These are phyloP conservation scores for Lithodes maja DNA, from an alignment of 2,888 invertebrate species.

Conservation along the genomic window DNA sequence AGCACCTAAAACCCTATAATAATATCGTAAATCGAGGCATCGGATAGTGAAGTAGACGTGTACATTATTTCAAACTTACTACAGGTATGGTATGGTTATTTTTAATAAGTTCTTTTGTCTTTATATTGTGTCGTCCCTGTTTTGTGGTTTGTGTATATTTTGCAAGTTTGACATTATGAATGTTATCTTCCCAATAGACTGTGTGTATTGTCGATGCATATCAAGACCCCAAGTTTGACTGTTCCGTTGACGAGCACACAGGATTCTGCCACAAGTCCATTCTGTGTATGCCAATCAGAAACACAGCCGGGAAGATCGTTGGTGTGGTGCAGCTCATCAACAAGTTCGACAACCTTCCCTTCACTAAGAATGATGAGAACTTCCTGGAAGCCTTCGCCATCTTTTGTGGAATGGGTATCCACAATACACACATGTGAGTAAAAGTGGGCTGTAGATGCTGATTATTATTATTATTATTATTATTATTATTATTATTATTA, in stretches of 20 bases:
- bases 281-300: slow-evolving; percentile 97
- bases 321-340: slow-evolving; percentile 95
- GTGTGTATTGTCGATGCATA: slow-evolving; percentile 94
- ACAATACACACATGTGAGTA: slow-evolving; percentile 92
- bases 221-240: slow-evolving; percentile 90
- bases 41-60: no score
- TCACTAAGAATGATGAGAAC: slow-evolving; percentile 96
- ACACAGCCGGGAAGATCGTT: slow-evolving; percentile 92
- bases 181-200: slow-evolving; percentile 79
- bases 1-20: no score
- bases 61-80: no score
- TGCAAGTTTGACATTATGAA: background rate
- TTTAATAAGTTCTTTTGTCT: no score
- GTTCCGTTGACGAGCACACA: slow-evolving; percentile 87
- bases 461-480: no score
- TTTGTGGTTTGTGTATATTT: background rate
- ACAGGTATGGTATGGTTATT: no score
- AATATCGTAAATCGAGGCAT: no score
- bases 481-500: no score
- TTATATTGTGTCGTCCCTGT: no score
- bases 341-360: slow-evolving; percentile 91
- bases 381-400: slow-evolving; percentile 98
- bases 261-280: slow-evolving; percentile 91
- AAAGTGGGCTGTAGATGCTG: no score
- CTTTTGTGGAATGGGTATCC: slow-evolving; percentile 97